phyloP scores from a whole-genome alignment of 2,113 vertebrate genomes.

The Colossoma macropomum region DNA sequence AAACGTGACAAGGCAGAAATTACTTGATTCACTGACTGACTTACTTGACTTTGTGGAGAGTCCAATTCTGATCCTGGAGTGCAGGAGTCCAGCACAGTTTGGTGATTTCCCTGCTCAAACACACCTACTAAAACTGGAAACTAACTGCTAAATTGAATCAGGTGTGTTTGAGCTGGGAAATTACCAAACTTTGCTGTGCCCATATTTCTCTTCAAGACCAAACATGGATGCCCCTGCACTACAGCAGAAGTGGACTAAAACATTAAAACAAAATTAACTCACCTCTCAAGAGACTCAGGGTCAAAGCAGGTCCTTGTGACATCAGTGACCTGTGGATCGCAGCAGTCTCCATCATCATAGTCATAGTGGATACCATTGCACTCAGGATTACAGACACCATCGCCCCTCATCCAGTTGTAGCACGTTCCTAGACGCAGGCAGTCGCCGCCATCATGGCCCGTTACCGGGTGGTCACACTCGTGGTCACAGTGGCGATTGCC shows the following conservation, averaged over 20 bases:
- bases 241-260: neutral
- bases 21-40: neutral
- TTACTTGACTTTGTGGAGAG: no score
- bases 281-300: conserved; percentile 91
- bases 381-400: conserved; percentile 87
- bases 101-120: neutral
- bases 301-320: conserved; percentile 93
- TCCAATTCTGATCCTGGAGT: neutral
- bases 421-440: conserved; percentile 86
- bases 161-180: neutral
- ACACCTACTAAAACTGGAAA: neutral
- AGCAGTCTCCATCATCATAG: conserved; percentile 97
- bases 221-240: neutral
- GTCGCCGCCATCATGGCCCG: conserved; percentile 91
- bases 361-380: conserved; percentile 94
- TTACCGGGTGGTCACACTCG: conserved; percentile 91
- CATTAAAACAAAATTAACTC: conserved; percentile 56
- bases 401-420: conserved; percentile 89
- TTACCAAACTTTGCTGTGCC: neutral
- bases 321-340: conserved; percentile 81
- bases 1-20: neutral
- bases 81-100: neutral
- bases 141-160: neutral
- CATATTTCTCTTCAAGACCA: neutral
- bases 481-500: conserved; percentile 93